A percentile compares a stretch with the other conserved stretches of the same genome.
phyloP scores from a whole-genome alignment of 2,113 vertebrate genomes.

The Chiloscyllium plagiosum region DNA sequence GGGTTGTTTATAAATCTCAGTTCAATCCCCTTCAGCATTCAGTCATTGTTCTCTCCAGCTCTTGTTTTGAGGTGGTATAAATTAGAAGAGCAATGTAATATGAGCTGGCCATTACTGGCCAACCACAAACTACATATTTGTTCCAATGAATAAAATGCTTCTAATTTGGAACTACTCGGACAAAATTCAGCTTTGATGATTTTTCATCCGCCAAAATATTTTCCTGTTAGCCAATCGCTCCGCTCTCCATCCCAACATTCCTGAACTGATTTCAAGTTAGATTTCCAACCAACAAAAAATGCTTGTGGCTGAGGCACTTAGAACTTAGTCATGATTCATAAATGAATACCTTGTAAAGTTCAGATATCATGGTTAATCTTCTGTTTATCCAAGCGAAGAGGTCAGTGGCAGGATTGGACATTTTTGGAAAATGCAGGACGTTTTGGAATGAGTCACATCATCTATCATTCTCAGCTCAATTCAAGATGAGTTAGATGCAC shows the following conservation, averaged over 20 bases:
- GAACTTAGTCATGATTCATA: not conserved
- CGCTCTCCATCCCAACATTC: constrained; percentile 3
- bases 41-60: constrained; percentile 6
- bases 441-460: not conserved
- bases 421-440: not conserved
- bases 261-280: constrained; percentile 32
- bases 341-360: not conserved
- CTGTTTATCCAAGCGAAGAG: not conserved
- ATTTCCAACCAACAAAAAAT: constrained; percentile 13
- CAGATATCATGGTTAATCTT: constrained; percentile 13
- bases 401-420: not conserved
- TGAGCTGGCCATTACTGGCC: constrained; percentile 18
- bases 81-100: not conserved
- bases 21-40: not conserved
- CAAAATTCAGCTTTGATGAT: constrained; percentile 30
- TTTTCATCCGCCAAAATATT: constrained; percentile 24
- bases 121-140: constrained; percentile 23
- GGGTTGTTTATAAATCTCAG: not conserved
- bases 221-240: constrained; percentile 10
- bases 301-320: not conserved
- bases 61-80: not conserved
- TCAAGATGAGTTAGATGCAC: not conserved
- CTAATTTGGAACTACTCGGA: not conserved
- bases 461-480: not conserved
- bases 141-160: constrained; percentile 14